Evolutionary conservation across 2,888 invertebrate species (phyloP).

Genomic region (Tipula confusa): DNA sequence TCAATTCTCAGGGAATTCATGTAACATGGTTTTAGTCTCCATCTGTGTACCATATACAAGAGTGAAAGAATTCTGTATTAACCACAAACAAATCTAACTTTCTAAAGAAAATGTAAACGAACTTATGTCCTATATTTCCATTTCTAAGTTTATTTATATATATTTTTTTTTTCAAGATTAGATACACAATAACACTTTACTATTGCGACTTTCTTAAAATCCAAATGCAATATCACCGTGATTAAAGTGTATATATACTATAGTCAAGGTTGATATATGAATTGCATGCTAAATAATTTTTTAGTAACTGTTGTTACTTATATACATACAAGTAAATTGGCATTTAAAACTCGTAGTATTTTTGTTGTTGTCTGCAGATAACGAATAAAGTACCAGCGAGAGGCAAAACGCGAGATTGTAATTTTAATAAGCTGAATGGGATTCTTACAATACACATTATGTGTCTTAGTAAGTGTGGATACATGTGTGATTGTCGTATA

Average conservation of each 20-base stretch:
- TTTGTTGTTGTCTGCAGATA: too few species aligned
- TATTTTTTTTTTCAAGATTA: neutral
- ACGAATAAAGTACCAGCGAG: neutral
- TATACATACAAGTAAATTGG: neutral
- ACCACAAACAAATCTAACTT: neutral
- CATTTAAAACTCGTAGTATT: neutral
- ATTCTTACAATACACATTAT: neutral
- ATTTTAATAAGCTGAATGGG: neutral
- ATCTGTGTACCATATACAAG: too few species aligned
- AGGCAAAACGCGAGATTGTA: neutral
- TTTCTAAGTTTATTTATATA: too few species aligned
- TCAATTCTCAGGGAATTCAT: too few species aligned
- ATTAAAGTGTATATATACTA: neutral
- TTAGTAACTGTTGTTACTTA: neutral
- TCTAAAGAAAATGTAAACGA: neutral
- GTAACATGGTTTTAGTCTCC: too few species aligned
- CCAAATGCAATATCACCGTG: neutral
- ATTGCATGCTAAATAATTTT: neutral
- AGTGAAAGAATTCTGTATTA: neutral
- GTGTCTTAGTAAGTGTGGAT: too few species aligned
- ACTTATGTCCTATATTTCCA: neutral
- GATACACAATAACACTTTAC: neutral
- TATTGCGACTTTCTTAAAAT: neutral
- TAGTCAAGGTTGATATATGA: conserved; percentile 3
- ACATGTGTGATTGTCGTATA: neutral